Evolutionary conservation across 2,113 vertebrate species (phyloP).

Genomic region (Gavialis gangeticus): DNA sequence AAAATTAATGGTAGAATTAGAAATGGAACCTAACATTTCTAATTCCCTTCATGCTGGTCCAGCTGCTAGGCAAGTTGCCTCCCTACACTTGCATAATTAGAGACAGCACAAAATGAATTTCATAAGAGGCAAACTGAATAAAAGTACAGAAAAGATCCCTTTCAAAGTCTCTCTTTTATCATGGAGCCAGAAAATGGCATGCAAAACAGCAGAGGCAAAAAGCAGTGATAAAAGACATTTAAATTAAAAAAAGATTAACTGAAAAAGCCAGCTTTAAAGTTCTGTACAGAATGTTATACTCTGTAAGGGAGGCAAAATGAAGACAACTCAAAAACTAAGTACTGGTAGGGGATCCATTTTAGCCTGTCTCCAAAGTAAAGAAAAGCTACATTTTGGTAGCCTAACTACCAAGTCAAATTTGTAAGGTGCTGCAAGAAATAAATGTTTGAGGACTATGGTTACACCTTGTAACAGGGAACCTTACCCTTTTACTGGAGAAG

Average conservation of each 20-base stretch:
- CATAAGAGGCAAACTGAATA: background rate
- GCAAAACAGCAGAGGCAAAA: background rate
- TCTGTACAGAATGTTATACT: background rate
- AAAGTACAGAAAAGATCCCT: background rate
- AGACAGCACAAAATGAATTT: background rate
- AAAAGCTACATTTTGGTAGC: background rate
- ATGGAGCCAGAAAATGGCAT: background rate
- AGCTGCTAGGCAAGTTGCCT: background rate
- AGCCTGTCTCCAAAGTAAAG: background rate
- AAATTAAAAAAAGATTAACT: background rate
- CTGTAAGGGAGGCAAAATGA: background rate
- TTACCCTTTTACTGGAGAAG: too few species aligned
- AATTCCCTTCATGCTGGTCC: background rate
- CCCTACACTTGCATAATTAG: too few species aligned
- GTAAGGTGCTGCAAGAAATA: too few species aligned
- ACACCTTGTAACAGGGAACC: too few species aligned
- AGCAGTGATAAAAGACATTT: background rate
- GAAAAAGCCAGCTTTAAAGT: background rate
- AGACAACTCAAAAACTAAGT: background rate
- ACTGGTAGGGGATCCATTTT: background rate
- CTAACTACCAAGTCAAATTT: too few species aligned
- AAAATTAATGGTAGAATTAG: background rate
- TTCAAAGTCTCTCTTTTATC: too few species aligned
- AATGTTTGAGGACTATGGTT: background rate
- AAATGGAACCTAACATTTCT: background rate